Conservation (phyloP, 2,113 vertebrate species). For the Paracanthobrama guichenoti region DNA sequence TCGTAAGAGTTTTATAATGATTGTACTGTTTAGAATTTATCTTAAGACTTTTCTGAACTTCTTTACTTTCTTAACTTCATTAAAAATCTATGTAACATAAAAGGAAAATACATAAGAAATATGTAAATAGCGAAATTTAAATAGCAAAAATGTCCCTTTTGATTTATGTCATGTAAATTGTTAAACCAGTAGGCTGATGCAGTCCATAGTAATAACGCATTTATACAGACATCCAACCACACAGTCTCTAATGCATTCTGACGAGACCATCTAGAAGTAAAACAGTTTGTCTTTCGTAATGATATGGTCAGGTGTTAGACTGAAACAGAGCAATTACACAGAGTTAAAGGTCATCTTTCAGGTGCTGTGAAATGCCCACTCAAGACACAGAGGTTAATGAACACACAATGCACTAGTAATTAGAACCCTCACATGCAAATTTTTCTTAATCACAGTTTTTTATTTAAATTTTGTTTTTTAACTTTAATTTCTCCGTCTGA, state of each 20-base stretch:
- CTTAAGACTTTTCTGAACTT: no score
- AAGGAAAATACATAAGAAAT: neutral
- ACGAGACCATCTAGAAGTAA: neutral
- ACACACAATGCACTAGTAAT: slow-evolving; percentile 56
- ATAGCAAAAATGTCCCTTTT: neutral
- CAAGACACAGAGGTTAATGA: neutral
- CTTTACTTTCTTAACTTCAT: no score
- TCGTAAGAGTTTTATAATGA: no score
- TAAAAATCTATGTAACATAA: no score
- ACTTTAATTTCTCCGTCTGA: slow-evolving; percentile 49
- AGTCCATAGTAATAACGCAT: neutral
- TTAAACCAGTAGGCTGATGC: neutral
- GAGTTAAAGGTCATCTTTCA: neutral
- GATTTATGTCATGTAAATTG: neutral
- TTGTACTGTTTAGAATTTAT: no score
- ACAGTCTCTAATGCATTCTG: neutral
- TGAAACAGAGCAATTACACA: neutral
- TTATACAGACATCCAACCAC: neutral
- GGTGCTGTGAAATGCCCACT: slow-evolving; percentile 37
- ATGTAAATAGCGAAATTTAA: neutral
- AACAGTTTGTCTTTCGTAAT: slow-evolving; percentile 15
- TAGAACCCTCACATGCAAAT: slow-evolving; percentile 49
- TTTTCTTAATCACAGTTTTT: slow-evolving; percentile 2
- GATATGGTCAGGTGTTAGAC: neutral
- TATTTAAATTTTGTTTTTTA: no score